Evolutionary conservation across 2,888 invertebrate species (phyloP), one percentile per base, ranked within the genome.

Genomic region (Agriotes lineatus): DNA sequence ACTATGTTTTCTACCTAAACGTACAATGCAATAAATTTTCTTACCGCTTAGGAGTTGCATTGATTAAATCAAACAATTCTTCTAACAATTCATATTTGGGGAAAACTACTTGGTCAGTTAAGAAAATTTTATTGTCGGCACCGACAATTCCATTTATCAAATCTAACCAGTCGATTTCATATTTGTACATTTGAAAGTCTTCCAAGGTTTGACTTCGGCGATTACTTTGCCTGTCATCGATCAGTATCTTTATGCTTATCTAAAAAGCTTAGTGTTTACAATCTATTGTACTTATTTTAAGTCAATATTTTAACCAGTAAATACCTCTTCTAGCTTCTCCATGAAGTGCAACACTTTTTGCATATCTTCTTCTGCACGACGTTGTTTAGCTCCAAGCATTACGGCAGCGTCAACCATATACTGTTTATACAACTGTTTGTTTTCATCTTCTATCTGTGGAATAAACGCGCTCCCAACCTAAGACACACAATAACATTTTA

Each of bases 321-420:
- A 5, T 25, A 25, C 25, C 7, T 25, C 7, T 25, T 25, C 7
- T 5, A 25, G 25, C n/a, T 14, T 39, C 45, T 77, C 72, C 9
- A 74, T 75, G 65, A 80, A 79, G 30, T 74, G 59, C 19, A 75
- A 69, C 0, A 78, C 76, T 45, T 74, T 73, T 25, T 71, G 73
- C 30, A 79, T 64, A 61, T 80, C 78, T 6, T 48, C 60, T 12
- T 16, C 56, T 1, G 74, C 73, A 6, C 65, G 58, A 1, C 69
- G 48, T 30, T 70, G 61, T 3, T 70, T 25, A 4, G 75, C 74
- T 6, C 79, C 79, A 44, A 79, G 69, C n/a, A 69, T 45, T 25
- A 54, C 61, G 0, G 78, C 75, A 48, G 79, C 77, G 6, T 75
- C 71, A 0, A 71, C 39, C 69, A 79, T 78, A 9, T 68, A 57